Conservation (phyloP, 2,888 invertebrate species). For the Trisateles emortualis region DNA sequence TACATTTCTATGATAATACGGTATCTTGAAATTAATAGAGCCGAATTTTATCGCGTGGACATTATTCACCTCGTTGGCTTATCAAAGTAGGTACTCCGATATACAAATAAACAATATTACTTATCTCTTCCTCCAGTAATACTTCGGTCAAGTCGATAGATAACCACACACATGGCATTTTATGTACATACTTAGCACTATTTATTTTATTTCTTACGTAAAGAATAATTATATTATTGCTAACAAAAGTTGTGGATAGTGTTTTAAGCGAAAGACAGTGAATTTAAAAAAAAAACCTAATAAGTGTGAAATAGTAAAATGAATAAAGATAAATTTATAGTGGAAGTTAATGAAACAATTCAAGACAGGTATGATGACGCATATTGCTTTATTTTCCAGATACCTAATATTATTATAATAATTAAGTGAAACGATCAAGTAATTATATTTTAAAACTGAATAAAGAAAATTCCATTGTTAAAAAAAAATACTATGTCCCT, state of each 20-base stretch:
- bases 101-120: slow-evolving; percentile 44
- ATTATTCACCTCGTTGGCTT: slow-evolving; percentile 32
- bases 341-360: slow-evolving; percentile 31
- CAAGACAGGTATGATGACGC: slow-evolving; percentile 28
- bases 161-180: slow-evolving; percentile 34
- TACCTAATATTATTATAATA: neutral
- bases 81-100: slow-evolving; percentile 28
- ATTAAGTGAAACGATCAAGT: no score
- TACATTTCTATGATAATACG: neutral
- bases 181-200: neutral
- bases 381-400: neutral
- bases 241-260: no score
- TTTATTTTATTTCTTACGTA: neutral
- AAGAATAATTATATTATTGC: neutral
- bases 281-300: neutral
- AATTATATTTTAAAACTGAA: no score
- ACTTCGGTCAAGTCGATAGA: slow-evolving; percentile 36
- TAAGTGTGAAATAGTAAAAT: neutral
- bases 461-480: no score
- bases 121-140: slow-evolving; percentile 41
- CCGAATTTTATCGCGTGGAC: slow-evolving; percentile 14
- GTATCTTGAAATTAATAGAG: neutral
- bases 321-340: slow-evolving; percentile 1
- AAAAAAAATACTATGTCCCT: neutral
- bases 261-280: no score